phyloP scores from a whole-genome alignment of 1,140 invertebrate genomes.

The Pogonomyrmex californicus region DNA sequence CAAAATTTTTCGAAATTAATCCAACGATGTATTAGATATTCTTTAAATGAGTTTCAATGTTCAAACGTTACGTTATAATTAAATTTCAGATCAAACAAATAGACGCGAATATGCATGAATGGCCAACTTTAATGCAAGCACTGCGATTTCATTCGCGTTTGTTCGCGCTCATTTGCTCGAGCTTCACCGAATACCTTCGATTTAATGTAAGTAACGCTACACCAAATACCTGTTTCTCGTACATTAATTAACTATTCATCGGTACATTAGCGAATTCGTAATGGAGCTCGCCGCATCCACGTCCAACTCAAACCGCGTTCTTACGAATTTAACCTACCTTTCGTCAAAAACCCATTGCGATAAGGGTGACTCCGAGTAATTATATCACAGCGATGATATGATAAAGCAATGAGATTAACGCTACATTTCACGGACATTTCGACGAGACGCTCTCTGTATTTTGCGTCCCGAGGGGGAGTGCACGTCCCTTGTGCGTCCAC shows the following conservation, averaged over 20 bases:
- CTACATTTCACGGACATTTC: constrained; percentile 22
- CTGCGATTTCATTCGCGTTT: background rate
- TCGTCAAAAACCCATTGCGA: background rate
- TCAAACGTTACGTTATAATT: background rate
- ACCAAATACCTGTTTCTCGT: background rate
- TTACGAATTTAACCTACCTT: background rate
- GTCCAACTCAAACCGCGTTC: background rate
- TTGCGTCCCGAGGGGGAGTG: constrained; percentile 24
- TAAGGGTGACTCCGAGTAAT: constrained; percentile 5
- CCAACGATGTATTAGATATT: background rate
- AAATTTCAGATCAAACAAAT: background rate
- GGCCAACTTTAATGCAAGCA: background rate
- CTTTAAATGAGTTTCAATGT: too few species aligned
- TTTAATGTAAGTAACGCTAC: background rate
- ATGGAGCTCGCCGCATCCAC: background rate
- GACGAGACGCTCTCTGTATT: constrained; percentile 13
- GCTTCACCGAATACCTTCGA: background rate
- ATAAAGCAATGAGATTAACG: constrained; percentile 45
- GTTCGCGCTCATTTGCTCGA: background rate
- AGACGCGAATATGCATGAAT: background rate
- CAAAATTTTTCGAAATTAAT: constrained; percentile 5
- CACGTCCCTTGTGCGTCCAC: constrained; percentile 29
- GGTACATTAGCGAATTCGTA: background rate
- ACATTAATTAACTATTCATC: constrained; percentile 14
- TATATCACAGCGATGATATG: background rate